Evolutionary conservation across 2,888 invertebrate genomes (phyloP), one percentile per base, ranked within the genome.

Genomic region (Chloroclysta siterata): DNA sequence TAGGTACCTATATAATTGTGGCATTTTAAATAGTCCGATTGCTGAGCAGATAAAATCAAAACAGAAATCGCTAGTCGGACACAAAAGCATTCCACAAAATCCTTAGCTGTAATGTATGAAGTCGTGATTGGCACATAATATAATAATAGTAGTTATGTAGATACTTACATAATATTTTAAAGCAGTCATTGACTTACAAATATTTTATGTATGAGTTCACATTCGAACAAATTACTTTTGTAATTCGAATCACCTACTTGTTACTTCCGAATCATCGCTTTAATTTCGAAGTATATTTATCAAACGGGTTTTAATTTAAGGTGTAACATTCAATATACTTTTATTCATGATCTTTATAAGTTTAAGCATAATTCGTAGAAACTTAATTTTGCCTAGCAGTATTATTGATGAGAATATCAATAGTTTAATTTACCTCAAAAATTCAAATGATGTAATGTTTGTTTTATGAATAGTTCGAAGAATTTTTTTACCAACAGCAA

Each of bases 261-360:
- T 68, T 69, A 81, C 79, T 82, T 76, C 83, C 78, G 77, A 84
- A 82, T 79, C n/a, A 11, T 39, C 36, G 36, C 36, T 7, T 39
- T 39, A 39, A 11, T 39, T 11, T 39, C 11, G 11, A 11, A 39
- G 8, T 39, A 3, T 39, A 39, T 39, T 5, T 5, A 11, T 1
- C 11, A 39, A 39, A 11, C 36, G 11, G 2, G 33, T 33, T 33
- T 33, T 33, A 33, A 33, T 33, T 33, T 33, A 33, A 5, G 6
- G 0, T 33, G 33, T 7, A 0, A 3, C 8, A 33, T 22, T 22
- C 22, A 33, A 8, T 33, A 33, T 33, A 33, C 33, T 5, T 29
- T 0, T 6, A 33, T 33, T 33, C 33, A 33, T 33, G 8, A 3
- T 33, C 5, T 33, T 33, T 3, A 22, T 3, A 33, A 33, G 8